Conservation (phyloP, 2,113 vertebrate genomes). For the Oreochromis spilurus region DNA sequence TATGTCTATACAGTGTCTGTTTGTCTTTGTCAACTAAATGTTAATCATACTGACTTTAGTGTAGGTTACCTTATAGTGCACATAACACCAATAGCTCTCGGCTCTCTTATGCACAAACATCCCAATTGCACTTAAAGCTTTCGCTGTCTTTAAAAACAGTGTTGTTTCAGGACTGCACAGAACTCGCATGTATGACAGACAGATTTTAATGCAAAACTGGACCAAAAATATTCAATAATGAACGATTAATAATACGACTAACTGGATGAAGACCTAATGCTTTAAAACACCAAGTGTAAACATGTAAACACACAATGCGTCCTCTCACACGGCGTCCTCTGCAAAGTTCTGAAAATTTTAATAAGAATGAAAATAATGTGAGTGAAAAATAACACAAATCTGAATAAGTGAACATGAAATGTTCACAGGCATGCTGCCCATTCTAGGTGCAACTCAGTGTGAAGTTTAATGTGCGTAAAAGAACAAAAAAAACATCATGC, state of each 20-base stretch:
- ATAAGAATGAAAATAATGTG: background rate
- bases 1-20: background rate
- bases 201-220: background rate
- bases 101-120: background rate
- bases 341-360: background rate
- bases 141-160: background rate
- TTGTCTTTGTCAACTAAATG: background rate
- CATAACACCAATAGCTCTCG: background rate
- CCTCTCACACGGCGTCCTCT: background rate
- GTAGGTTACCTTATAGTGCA: background rate
- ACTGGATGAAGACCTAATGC: background rate
- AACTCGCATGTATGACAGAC: background rate
- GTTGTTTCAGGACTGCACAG: background rate
- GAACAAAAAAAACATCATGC: background rate
- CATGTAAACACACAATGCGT: background rate
- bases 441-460: background rate
- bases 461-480: background rate
- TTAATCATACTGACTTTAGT: background rate
- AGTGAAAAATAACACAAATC: background rate
- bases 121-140: background rate
- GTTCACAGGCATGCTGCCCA: background rate
- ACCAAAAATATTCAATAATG: background rate
- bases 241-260: background rate
- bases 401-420: background rate
- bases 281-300: background rate